A percentile compares a stretch with the other conserved stretches of the same genome.
These are phyloP conservation scores for Lordiphosa fenestrarum DNA, from an alignment of 2,888 invertebrate genomes.

Conservation along the genomic window DNA sequence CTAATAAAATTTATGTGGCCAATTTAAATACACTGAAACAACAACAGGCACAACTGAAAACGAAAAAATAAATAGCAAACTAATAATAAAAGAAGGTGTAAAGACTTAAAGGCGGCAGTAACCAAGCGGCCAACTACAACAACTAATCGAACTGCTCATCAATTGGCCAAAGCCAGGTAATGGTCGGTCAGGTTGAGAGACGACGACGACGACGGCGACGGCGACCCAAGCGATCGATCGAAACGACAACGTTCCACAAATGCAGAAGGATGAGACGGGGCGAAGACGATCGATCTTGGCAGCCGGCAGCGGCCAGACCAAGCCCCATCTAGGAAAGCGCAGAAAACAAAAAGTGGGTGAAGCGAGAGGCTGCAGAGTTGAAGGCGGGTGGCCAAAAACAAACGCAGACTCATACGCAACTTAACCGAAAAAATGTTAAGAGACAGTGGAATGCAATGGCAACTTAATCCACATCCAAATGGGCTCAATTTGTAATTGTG, in stretches of 20 bases:
- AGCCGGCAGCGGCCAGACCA: constrained; percentile 33
- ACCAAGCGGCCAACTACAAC: constrained; percentile 49
- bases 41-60: constrained; percentile 25
- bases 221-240: constrained; percentile 58
- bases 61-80: constrained; percentile 58
- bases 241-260: constrained; percentile 57
- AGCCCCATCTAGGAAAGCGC: constrained; percentile 5
- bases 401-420: constrained; percentile 26
- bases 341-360: constrained; percentile 31
- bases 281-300: constrained; percentile 69
- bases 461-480: no score
- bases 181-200: constrained; percentile 49
- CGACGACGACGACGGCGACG: constrained; percentile 7
- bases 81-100: constrained; percentile 70
- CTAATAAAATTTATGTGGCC: constrained; percentile 67
- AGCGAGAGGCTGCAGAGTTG: constrained; percentile 15
- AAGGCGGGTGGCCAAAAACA: constrained; percentile 39
- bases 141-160: constrained; percentile 76
- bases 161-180: constrained; percentile 70
- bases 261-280: constrained; percentile 21
- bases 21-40: constrained; percentile 67
- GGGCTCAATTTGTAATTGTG: no score
- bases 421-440: constrained; percentile 1
- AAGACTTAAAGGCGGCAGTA: constrained; percentile 60
- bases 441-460: constrained; percentile 2